Percentiles rank a stretch among this genome's conserved stretches.
phyloP scores from a whole-genome alignment of 2,888 invertebrate species.

The Hanleya hanleyi region DNA sequence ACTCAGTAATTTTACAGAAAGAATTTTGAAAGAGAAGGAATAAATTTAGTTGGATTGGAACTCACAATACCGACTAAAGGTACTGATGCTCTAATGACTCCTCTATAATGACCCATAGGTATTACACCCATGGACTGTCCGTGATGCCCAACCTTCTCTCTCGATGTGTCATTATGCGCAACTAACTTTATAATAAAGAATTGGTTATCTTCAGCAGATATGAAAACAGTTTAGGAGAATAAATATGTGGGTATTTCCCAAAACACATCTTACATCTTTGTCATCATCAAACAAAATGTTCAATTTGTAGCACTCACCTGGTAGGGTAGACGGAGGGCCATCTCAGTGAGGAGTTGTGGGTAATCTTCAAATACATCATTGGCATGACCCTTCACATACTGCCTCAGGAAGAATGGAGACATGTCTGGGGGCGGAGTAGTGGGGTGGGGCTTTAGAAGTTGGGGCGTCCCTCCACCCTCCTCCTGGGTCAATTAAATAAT shows the following conservation, averaged over 20 bases:
- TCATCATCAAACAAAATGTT: too few species aligned
- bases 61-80: too few species aligned
- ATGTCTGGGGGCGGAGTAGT: slow-evolving; percentile 87
- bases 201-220: not conserved
- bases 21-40: too few species aligned
- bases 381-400: slow-evolving; percentile 93
- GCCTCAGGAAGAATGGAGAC: slow-evolving; percentile 90
- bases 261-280: not conserved
- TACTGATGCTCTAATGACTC: too few species aligned
- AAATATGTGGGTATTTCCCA: not conserved
- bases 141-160: too few species aligned
- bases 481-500: slow-evolving; percentile 40
- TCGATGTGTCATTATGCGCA: too few species aligned
- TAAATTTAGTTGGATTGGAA: too few species aligned
- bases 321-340: slow-evolving; percentile 93
- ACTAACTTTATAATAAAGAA: too few species aligned
- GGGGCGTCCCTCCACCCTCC: slow-evolving; percentile 69
- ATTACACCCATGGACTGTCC: too few species aligned
- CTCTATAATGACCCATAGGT: too few species aligned
- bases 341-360: slow-evolving; percentile 94
- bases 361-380: slow-evolving; percentile 95
- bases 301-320: slow-evolving; percentile 80
- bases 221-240: not conserved
- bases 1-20: too few species aligned
- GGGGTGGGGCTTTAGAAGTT: slow-evolving; percentile 86